Base-by-base conservation (phyloP, 2,888 invertebrate genomes). In the Drosophila mercatorum region DNA sequence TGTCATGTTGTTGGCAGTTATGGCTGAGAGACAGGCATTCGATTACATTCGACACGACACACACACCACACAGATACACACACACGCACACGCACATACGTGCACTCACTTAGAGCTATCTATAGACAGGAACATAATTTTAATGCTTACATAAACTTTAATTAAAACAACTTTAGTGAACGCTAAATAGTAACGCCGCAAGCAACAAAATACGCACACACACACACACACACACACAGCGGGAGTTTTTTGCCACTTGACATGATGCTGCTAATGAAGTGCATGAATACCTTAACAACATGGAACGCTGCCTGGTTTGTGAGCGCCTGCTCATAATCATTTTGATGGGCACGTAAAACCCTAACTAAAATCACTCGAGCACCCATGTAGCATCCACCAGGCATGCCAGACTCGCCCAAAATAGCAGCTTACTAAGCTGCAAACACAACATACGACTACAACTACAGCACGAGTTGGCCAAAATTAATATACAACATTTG, bases 261-360 rank as follows among this genome's bases (percentile, higher is more conserved):
- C 79, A 79, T 74, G 79, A 71, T 36, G 78, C 72, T 75, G 69
- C 78, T 87, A 84, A 84, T 84, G 84, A 84, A 84, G 84, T 87
- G 84, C 82, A 87, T 83, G 87, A 87, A 84, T 83, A 78, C 86
- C 81, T 77, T 66, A 73, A 73, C 66, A 77, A 55, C 76, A 68
- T 71, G 47, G 53, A 66, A 34, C 72, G 57, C 56, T 63, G 14
- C n/a, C 36, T 69, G 36, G 28, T 51, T 12, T 47, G 38, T 62
- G 51, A 47, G 53, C 44, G 44, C 64, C 38, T 41, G 81, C 72
- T 72, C 87, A 84, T 87, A 84, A 84, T 84, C 75, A 84, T 84
- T 87, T 81, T 81, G 87, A 87, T 87, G 82, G 80, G 78, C 84
- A 87, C 87, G 84, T 84, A 84, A 87, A 84, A 80, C 69, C 72